Percentiles rank a stretch among this genome's conserved stretches.
These are phyloP conservation scores for Drosophila anomelani DNA, from an alignment of 2,888 invertebrate species.

Conservation along the genomic window DNA sequence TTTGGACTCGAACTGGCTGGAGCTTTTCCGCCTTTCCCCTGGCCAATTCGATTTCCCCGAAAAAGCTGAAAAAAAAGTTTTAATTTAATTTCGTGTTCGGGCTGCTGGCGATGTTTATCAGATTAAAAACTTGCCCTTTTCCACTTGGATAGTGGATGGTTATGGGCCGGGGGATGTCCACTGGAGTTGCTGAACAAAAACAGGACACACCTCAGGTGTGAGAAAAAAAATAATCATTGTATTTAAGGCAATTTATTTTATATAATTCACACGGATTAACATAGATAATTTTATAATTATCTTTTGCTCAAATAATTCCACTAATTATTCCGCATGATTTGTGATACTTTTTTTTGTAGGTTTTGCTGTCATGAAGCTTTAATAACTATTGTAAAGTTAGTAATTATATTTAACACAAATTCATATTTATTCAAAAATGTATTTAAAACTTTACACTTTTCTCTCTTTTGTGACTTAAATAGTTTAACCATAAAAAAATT, in stretches of 20 bases:
- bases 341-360: neutral
- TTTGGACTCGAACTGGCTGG: neutral
- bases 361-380: neutral
- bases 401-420: neutral
- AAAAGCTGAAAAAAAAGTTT: constrained; percentile 54
- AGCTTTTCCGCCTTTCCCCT: neutral
- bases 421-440: neutral
- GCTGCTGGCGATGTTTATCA: constrained; percentile 55
- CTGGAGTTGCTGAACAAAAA: neutral
- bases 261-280: constrained; percentile 25
- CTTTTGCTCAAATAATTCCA: constrained; percentile 16
- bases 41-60: constrained; percentile 49
- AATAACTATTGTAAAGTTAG: neutral
- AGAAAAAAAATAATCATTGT: constrained; percentile 6
- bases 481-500: neutral
- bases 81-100: constrained; percentile 65
- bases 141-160: neutral
- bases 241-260: constrained; percentile 18
- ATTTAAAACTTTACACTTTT: neutral
- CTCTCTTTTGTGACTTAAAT: neutral
- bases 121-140: constrained; percentile 66
- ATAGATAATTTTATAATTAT: constrained; percentile 30
- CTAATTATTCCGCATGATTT: constrained; percentile 27
- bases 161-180: neutral
- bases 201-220: constrained; percentile 11